These are phyloP conservation scores for Caenorhabditis japonica DNA, from an alignment of 2,888 invertebrate species.

Conservation along the genomic window DNA sequence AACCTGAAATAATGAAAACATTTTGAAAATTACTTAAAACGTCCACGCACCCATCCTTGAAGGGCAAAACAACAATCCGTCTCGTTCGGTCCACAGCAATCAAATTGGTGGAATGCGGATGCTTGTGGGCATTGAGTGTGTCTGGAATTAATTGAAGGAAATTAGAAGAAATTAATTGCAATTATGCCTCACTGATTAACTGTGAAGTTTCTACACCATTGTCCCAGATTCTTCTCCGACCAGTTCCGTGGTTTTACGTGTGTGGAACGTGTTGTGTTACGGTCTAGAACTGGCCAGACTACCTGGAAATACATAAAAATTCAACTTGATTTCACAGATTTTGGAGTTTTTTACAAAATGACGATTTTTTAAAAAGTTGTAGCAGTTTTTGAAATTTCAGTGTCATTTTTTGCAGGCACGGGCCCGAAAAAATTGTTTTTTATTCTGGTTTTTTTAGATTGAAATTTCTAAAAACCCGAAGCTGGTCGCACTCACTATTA, in stretches of 20 bases:
- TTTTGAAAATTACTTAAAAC: neutral
- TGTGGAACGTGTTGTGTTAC: conserved; percentile 29
- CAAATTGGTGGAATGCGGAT: conserved; percentile 72
- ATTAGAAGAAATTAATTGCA: neutral
- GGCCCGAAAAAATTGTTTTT: no score
- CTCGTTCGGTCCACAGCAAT: conserved; percentile 70
- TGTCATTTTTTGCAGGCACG: no score
- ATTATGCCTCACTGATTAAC: conserved; percentile 60
- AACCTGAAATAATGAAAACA: conserved; percentile 39
- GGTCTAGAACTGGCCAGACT: conserved; percentile 57
- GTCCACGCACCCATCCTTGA: conserved; percentile 69
- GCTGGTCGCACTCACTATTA: no score
- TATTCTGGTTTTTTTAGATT: no score
- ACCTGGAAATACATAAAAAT: conserved; percentile 23
- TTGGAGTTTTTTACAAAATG: neutral
- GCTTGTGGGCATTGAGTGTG: conserved; percentile 74
- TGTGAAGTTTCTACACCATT: conserved; percentile 75
- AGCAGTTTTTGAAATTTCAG: no score
- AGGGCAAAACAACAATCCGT: conserved; percentile 75
- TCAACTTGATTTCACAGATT: neutral
- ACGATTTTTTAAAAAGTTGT: no score
- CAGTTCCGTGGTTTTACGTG: conserved; percentile 62
- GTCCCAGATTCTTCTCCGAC: conserved; percentile 73
- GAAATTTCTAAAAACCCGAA: no score
- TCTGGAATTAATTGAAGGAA: conserved; percentile 53